Percentiles rank a stretch among this genome's conserved stretches.
These are phyloP conservation scores for Patella depressa DNA, from an alignment of 2,888 invertebrate genomes.

Conservation along the genomic window DNA sequence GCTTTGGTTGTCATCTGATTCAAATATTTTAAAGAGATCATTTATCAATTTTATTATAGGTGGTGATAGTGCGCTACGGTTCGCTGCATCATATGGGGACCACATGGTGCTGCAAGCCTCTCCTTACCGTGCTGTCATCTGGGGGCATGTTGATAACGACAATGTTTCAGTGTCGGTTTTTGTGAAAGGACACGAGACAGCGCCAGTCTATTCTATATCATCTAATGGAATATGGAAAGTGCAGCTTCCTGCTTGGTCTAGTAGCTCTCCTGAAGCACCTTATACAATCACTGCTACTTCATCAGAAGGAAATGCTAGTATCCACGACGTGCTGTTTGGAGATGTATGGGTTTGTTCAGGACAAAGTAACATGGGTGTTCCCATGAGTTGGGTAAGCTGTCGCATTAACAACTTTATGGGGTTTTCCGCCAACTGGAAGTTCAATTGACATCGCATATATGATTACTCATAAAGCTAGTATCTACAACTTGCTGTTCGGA, in stretches of 20 bases:
- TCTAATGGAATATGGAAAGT: slow-evolving; percentile 45
- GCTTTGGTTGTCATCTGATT: no score
- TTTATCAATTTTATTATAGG: background rate
- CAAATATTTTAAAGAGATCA: no score
- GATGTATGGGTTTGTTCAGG: slow-evolving; percentile 70
- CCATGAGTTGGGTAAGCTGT: slow-evolving; percentile 32
- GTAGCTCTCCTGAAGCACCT: slow-evolving; percentile 33
- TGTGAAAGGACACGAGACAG: background rate
- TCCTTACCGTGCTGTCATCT: slow-evolving; percentile 49
- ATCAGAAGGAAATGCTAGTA: slow-evolving; percentile 37
- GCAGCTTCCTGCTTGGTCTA: slow-evolving; percentile 35
- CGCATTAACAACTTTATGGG: slow-evolving; percentile 17
- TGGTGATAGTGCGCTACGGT: slow-evolving; percentile 8
- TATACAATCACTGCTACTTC: slow-evolving; percentile 46
- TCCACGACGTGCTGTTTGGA: slow-evolving; percentile 65
- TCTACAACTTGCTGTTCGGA: slow-evolving; percentile 64
- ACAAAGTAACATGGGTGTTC: slow-evolving; percentile 65
- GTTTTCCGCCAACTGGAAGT: slow-evolving; percentile 29
- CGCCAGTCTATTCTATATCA: background rate
- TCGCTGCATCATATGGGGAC: slow-evolving; percentile 48
- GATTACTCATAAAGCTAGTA: slow-evolving; percentile 43
- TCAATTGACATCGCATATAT: slow-evolving; percentile 38
- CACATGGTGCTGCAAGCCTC: slow-evolving; percentile 60
- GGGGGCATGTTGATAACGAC: slow-evolving; percentile 53
- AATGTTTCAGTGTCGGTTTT: slow-evolving; percentile 29